Evolutionary conservation across 2,888 invertebrate species (phyloP), one percentile per base, ranked within the genome.

Genomic region (Archips crataeganus): DNA sequence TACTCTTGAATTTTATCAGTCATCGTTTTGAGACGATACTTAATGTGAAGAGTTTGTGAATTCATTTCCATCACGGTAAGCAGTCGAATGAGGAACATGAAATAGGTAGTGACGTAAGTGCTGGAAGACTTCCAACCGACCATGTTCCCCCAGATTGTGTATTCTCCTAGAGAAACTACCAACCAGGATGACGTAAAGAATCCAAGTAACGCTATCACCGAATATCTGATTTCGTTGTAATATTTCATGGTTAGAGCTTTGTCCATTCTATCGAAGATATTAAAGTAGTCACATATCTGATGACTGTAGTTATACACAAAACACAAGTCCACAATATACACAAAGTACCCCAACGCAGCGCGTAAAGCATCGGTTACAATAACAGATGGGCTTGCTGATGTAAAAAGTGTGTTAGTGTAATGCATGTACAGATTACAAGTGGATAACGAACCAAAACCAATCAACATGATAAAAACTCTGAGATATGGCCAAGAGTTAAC

Each of bases 201-300:
- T 36, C 11, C 49, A 4, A 61, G 3, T 15, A 49, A 34, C 9
- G 9, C 15, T 34, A 39, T 11, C 0, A 61, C 68, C 0, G 15
- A 34, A 2, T 9, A 10, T 60, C 45, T 47, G n/a, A 68, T 61
- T 4, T 49, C 6, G 3, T 49, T 60, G 23, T 39, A 36, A 47
- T 49, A 39, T 23, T 49, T 68, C 47, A 68, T 68, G 11, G 47
- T 39, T 8, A 36, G 15, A 13, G 49, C 36, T 49, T 15, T 11
- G 60, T 68, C 68, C 49, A 68, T 49, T 49, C 39, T 36, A n/a
- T 60, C 68, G 49, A 49, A 60, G 47, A 60, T 60, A 36, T 23
- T 34, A 32, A 49, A 68, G 13, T 68, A 68, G 0, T 60, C 15
- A 49, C 60, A 36, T 47, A 68, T 49, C 15, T 49, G 8, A 45